Evolutionary conservation across 2,113 vertebrate species (phyloP), one percentile per base, ranked within the genome.

Genomic region (Otis tarda): DNA sequence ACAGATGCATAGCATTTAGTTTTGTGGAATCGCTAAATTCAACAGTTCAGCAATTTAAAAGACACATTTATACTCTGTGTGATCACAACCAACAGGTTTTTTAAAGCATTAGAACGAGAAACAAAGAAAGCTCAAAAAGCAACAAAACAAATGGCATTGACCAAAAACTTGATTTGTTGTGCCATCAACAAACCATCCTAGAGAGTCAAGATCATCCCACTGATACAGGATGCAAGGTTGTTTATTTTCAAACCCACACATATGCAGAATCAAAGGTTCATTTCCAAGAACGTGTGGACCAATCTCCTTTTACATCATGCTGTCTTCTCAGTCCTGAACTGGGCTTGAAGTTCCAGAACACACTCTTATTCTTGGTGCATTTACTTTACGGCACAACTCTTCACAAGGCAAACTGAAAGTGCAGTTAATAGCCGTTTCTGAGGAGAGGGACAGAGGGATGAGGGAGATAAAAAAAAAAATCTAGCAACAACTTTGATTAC

Each of bases 201-300:
- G 25, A 86, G 41, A 69, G 28, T 18, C 55, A 61, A 65, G n/a
- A 35, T 67, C 52, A 55, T 43, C 30, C 33, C 28, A 81, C 2
- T 1, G 0, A 80, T 5, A 45, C 6, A 52, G 0, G 1, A 28
- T 5, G 18, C 25, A 61, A 63, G 17, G 30, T 33, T n/a, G 7
- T 63, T 83, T 70, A 37, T 35, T 84, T 47, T 47, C 9, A 84
- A 60, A 53, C 9, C 30, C 11, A 35, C 2, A 1, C 6, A 9
- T 13, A 77, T 10, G 9, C 2, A 68, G 20, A 81, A 87, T 30
- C 30, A 60, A 69, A 67, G 39, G 7, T 19, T 77, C 5, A 27
- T 45, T 53, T 47, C 30, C 31, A 70, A 63, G 27, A 70, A 69
- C 1, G 1, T 3, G 20, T 30, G 93, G 35, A 60, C 14, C 22